These are phyloP conservation scores for Pteronotus mesoamericanus DNA, from an alignment of 2,797 vertebrate species.

Conservation along the genomic window DNA sequence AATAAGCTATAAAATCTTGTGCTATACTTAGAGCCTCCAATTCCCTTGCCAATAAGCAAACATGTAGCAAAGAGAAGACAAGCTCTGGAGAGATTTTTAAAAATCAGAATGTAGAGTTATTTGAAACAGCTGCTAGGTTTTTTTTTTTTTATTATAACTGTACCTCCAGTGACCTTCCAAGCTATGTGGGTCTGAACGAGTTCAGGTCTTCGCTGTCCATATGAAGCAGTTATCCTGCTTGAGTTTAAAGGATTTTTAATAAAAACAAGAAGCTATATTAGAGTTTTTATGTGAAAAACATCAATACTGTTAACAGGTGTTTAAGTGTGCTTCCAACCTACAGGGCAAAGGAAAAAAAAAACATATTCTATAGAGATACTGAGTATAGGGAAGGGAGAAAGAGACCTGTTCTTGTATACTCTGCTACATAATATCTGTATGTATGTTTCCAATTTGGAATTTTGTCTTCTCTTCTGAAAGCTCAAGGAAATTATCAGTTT, in stretches of 20 bases:
- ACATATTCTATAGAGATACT: background rate
- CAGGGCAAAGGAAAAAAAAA: background rate
- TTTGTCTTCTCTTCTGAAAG: background rate
- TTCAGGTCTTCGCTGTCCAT: background rate
- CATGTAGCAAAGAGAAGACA: background rate
- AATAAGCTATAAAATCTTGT: background rate
- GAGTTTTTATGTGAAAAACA: background rate
- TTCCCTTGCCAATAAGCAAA: background rate
- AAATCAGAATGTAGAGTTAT: background rate
- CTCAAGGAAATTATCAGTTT: background rate
- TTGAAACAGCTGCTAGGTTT: background rate
- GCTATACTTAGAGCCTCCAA: background rate
- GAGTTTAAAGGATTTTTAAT: background rate
- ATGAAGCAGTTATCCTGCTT: background rate
- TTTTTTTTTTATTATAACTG: background rate
- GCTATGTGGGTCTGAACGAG: background rate
- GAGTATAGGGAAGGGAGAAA: background rate
- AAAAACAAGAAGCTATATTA: background rate
- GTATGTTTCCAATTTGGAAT: background rate
- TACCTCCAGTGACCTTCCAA: background rate
- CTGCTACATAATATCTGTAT: background rate
- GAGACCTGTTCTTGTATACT: background rate
- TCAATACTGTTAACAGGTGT: background rate
- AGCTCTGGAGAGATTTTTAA: background rate
- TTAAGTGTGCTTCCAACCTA: background rate